Percentiles rank a stretch among this genome's conserved stretches.
phyloP scores from a whole-genome alignment of 2,888 invertebrate species.

The Thymelicus sylvestris region DNA sequence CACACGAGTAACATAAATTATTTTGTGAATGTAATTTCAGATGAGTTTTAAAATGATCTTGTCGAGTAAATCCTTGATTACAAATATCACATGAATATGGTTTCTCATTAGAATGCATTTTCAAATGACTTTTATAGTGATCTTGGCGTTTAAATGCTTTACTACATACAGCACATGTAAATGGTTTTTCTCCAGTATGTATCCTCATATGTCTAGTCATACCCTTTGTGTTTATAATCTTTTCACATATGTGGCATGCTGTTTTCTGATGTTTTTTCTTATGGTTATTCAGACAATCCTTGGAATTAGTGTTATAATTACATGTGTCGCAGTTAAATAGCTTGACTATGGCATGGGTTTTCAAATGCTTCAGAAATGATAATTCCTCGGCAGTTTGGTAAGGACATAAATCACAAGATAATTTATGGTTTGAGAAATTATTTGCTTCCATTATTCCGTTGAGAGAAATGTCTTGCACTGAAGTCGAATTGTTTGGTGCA shows the following conservation, averaged over 20 bases:
- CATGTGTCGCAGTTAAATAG: neutral
- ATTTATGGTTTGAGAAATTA: neutral
- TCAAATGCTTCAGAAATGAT: neutral
- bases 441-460: no score
- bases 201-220: neutral
- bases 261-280: neutral
- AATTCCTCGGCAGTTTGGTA: neutral
- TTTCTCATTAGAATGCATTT: neutral
- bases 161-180: neutral
- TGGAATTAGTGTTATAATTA: neutral
- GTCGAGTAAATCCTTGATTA: neutral
- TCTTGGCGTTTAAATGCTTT: conserved; percentile 1
- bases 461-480: neutral
- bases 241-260: neutral
- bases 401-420: neutral
- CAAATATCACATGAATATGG: neutral
- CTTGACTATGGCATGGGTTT: neutral
- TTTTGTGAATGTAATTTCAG: neutral
- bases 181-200: conserved; percentile 2
- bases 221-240: neutral
- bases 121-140: conserved; percentile 3
- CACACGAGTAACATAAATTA: neutral
- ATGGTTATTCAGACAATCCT: neutral
- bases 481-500: neutral
- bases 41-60: conserved; percentile 11